Evolutionary conservation across 2,113 vertebrate genomes (phyloP).

Genomic region (Bothrops jararaca): DNA sequence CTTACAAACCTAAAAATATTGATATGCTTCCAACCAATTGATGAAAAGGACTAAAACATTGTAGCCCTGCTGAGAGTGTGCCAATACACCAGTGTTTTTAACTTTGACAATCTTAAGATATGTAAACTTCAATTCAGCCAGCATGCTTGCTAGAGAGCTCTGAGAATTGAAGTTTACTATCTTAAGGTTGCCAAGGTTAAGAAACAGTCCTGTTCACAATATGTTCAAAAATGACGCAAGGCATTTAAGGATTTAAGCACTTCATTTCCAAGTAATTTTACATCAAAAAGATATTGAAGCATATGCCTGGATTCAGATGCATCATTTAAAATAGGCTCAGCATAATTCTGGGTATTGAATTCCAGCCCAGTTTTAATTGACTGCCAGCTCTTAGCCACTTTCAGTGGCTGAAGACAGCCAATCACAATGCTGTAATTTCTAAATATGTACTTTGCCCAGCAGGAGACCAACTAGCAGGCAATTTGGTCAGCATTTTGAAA

Average conservation of each 20-base stretch:
- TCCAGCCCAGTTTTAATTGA: constrained; percentile 73
- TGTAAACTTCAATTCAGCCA: background rate
- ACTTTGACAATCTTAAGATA: background rate
- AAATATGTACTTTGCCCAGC: constrained; percentile 58
- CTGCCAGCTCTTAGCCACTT: constrained; percentile 69
- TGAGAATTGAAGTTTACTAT: background rate
- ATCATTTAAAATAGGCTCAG: constrained; percentile 69
- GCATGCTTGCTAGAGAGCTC: background rate
- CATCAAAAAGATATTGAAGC: constrained; percentile 75
- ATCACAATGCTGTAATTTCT: constrained; percentile 66
- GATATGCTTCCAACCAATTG: background rate
- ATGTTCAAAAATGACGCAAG: constrained; percentile 65
- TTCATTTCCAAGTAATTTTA: constrained; percentile 73
- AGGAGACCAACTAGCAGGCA: constrained; percentile 57
- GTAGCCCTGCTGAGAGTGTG: background rate
- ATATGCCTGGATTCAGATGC: constrained; percentile 51
- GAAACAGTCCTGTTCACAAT: background rate
- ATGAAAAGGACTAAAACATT: background rate
- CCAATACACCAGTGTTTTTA: background rate
- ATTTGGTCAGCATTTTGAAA: constrained; percentile 63
- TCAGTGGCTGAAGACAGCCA: constrained; percentile 66
- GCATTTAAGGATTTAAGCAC: constrained; percentile 66
- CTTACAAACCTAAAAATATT: background rate
- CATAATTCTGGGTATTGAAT: constrained; percentile 70
- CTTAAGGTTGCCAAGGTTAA: background rate